These are phyloP conservation scores for Menidia menidia DNA, from an alignment of 2,797 vertebrate genomes.

Conservation along the genomic window DNA sequence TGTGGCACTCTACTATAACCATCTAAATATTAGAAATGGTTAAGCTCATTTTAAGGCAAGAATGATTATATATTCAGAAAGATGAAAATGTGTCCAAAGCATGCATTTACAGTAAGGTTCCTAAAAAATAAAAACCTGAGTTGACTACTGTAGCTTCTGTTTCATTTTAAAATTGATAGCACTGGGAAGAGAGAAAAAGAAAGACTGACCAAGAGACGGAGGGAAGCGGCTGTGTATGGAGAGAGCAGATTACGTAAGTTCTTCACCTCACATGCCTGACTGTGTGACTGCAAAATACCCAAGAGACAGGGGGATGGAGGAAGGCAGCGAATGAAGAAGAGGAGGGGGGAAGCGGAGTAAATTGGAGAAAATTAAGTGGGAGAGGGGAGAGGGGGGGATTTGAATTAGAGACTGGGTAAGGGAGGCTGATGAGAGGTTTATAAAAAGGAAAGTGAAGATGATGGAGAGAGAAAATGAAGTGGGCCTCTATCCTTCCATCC, in stretches of 20 bases:
- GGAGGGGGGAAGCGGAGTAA: conserved; percentile 64
- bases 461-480: conserved; percentile 69
- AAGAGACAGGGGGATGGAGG: conserved; percentile 63
- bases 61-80: neutral
- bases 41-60: neutral
- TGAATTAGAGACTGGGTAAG: conserved; percentile 43
- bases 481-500: conserved; percentile 67
- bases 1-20: neutral
- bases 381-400: conserved; percentile 62
- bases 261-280: conserved; percentile 82
- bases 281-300: conserved; percentile 80
- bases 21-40: neutral
- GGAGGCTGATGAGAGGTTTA: conserved; percentile 69
- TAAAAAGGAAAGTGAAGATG: conserved; percentile 74
- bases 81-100: conserved; percentile 7
- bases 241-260: conserved; percentile 78
- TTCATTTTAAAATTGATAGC: conserved; percentile 35
- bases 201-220: conserved; percentile 29
- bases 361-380: conserved; percentile 78
- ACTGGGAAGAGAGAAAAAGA: conserved; percentile 24
- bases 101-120: conserved; percentile 23
- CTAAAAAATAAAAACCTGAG: conserved; percentile 9
- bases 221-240: conserved; percentile 40
- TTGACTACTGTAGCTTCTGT: conserved; percentile 23
- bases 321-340: conserved; percentile 41